phyloP scores from a whole-genome alignment of 1,140 invertebrate genomes.

The Bombus confusus region DNA sequence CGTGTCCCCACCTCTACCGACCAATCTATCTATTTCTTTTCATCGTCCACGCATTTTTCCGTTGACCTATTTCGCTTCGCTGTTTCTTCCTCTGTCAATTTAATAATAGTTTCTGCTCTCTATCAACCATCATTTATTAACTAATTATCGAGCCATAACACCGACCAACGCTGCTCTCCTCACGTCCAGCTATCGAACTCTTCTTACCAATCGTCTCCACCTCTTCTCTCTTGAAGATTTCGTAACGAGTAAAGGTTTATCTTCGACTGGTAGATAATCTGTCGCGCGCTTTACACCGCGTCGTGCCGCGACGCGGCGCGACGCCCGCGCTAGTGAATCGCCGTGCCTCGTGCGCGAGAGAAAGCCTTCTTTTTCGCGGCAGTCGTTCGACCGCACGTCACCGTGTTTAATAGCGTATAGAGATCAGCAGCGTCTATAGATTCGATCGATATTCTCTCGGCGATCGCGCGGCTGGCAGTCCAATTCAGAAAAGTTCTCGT shows the following conservation, averaged over 20 bases:
- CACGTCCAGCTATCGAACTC: background rate
- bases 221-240: background rate
- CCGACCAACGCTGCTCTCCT: background rate
- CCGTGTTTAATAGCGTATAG: too few species aligned
- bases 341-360: background rate
- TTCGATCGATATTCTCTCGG: too few species aligned
- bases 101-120: background rate
- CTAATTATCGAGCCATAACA: background rate
- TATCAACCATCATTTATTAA: background rate
- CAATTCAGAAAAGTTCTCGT: too few species aligned
- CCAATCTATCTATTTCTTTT: background rate
- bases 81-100: background rate
- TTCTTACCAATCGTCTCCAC: background rate
- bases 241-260: conserved; percentile 37
- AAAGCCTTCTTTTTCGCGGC: background rate
- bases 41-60: background rate
- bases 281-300: background rate
- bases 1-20: background rate
- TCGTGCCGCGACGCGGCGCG: background rate
- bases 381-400: too few species aligned
- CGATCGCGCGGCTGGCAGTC: too few species aligned
- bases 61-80: background rate
- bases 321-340: background rate
- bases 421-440: too few species aligned
- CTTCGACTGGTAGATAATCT: conserved; percentile 37